phyloP scores from a whole-genome alignment of 53 echinoderm and acorn worm genomes.

The Henricia sp. region DNA sequence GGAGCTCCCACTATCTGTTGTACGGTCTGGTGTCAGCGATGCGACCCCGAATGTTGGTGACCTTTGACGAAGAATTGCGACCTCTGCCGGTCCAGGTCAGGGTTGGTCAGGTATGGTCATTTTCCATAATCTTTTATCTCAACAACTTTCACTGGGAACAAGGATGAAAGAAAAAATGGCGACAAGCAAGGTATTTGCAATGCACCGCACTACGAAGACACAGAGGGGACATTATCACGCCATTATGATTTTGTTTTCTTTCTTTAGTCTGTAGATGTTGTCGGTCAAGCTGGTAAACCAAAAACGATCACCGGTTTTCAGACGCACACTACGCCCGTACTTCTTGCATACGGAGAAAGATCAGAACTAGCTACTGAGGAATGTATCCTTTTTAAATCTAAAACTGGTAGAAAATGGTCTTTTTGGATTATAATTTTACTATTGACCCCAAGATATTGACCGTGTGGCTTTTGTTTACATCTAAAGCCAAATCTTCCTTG shows the following conservation, averaged over 20 bases:
- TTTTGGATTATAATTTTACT: no score
- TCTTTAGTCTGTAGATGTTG: constrained; percentile 97
- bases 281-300: constrained; percentile 96
- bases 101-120: constrained; percentile 90
- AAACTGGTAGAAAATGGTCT: no score
- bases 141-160: no score
- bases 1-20: constrained; percentile 91
- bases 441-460: no score
- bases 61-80: constrained; percentile 91
- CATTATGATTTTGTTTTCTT: not conserved
- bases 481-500: no score
- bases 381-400: constrained; percentile 93
- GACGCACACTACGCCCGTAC: constrained; percentile 95
- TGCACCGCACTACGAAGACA: no score
- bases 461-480: no score
- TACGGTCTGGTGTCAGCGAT: constrained; percentile 95
- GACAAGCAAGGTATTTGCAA: no score
- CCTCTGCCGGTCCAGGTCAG: constrained; percentile 98
- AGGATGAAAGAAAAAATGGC: no score
- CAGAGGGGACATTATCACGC: not conserved
- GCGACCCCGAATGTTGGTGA: constrained; percentile 96
- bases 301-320: constrained; percentile 99
- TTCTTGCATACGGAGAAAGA: constrained; percentile 89
- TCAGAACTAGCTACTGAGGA: constrained; percentile 97
- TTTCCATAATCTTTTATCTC: not conserved